Percentiles rank a stretch among this genome's conserved stretches.
Evolutionary conservation across 2,888 invertebrate genomes (phyloP).

Genomic region (Carpatolechia fugitivella): DNA sequence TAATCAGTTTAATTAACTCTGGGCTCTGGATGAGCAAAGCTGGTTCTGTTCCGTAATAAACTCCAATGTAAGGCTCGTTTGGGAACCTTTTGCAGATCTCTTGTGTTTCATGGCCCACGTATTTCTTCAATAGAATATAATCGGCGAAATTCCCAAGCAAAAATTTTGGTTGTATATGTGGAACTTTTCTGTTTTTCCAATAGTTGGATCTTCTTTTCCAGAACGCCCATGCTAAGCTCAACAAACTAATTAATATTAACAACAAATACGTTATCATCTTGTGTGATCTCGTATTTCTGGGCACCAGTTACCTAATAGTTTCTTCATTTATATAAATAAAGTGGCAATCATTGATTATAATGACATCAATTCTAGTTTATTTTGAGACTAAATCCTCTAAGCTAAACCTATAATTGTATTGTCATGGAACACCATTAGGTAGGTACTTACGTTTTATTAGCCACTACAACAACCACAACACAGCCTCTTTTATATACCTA

Average conservation of each 20-base stretch:
- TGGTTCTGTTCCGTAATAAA: slow-evolving; percentile 35
- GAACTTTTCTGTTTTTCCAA: slow-evolving; percentile 34
- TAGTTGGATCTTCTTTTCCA: slow-evolving; percentile 28
- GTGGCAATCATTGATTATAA: no score
- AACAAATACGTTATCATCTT: not conserved
- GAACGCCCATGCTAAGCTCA: not conserved
- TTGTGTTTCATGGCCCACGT: slow-evolving; percentile 17
- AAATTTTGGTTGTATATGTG: slow-evolving; percentile 26
- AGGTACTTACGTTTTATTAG: no score
- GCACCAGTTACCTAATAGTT: not conserved
- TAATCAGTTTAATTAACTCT: slow-evolving; percentile 38
- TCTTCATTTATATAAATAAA: no score
- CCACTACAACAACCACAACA: no score
- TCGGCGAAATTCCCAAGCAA: slow-evolving; percentile 36
- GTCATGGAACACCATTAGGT: no score
- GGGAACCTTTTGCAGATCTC: slow-evolving; percentile 32
- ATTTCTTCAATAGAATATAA: slow-evolving; percentile 29
- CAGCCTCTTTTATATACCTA: no score
- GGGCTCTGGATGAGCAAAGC: slow-evolving; percentile 41
- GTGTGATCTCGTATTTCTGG: not conserved
- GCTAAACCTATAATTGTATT: no score
- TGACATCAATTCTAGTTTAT: no score
- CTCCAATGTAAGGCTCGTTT: slow-evolving; percentile 36
- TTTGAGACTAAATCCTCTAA: no score
- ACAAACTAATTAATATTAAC: not conserved